Evolutionary conservation across 1,140 invertebrate genomes (phyloP).

Genomic region (Plodia interpunctella): DNA sequence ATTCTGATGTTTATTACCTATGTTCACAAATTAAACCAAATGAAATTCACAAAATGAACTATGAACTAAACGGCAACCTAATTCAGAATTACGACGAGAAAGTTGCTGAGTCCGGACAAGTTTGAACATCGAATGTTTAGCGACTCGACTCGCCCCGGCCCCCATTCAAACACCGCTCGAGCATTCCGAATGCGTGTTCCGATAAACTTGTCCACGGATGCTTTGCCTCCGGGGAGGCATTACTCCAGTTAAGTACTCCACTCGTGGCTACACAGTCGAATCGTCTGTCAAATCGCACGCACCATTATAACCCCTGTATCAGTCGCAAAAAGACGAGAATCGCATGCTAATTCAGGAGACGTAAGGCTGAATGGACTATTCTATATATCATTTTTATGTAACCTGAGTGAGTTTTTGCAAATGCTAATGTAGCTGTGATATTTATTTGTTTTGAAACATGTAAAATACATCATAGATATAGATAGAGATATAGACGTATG

Average conservation of each 20-base stretch:
- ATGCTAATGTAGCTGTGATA: not conserved
- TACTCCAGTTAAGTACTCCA: conserved; percentile 32
- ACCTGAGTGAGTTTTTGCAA: not conserved
- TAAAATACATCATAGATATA: not conserved
- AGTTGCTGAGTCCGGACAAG: not conserved
- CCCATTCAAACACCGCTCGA: conserved; percentile 12
- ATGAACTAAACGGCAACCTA: no score
- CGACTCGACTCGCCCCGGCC: not conserved
- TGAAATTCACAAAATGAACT: not conserved
- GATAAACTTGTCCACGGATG: conserved; percentile 34
- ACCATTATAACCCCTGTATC: conserved; percentile 15
- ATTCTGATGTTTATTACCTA: no score
- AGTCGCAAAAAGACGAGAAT: conserved; percentile 11
- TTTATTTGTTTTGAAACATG: not conserved
- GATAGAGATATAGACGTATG: not conserved
- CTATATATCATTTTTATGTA: not conserved
- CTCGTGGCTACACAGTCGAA: conserved; percentile 12
- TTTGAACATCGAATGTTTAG: conserved; percentile 3
- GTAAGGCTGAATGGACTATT: not conserved
- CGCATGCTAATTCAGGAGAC: not conserved
- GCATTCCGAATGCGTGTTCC: conserved; percentile 28
- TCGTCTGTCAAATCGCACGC: conserved; percentile 14
- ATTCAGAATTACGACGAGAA: not conserved
- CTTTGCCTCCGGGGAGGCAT: conserved; percentile 34
- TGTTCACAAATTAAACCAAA: no score